Conservation (phyloP, 2,113 vertebrate species). For the Hippolais icterina region DNA sequence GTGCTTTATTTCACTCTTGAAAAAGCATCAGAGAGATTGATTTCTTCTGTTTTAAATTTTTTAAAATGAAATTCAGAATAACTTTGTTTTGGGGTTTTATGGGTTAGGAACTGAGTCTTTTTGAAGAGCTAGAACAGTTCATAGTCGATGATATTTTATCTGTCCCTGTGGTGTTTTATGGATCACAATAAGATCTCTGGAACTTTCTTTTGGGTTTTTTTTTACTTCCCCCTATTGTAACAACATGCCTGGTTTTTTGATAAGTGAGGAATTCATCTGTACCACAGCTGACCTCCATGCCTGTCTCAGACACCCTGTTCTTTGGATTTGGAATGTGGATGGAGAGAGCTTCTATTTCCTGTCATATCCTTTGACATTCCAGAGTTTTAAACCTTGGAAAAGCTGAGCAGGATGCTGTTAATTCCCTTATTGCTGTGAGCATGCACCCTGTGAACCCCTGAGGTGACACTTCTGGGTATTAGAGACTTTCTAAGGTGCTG, state of each 20-base stretch:
- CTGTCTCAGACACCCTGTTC: background rate
- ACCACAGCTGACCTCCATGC: background rate
- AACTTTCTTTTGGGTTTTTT: background rate
- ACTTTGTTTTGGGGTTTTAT: background rate
- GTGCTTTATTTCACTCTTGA: background rate
- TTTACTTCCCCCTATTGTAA: background rate
- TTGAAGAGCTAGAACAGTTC: background rate
- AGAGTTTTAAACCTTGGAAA: background rate
- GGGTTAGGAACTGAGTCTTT: too few species aligned
- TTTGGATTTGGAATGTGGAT: background rate
- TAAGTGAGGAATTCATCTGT: background rate
- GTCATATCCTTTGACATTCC: background rate
- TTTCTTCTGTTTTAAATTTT: background rate
- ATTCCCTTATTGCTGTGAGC: background rate
- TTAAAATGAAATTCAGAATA: background rate
- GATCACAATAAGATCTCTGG: background rate
- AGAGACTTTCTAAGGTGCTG: background rate
- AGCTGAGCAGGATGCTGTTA: background rate
- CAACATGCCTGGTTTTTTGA: rapidly evolving
- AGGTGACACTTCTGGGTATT: background rate
- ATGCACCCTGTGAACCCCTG: background rate
- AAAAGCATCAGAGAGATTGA: background rate
- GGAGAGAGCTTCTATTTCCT: background rate
- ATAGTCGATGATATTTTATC: background rate
- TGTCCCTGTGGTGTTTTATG: background rate